Evolutionary conservation across 2,113 vertebrate species (phyloP).

Genomic region (Nothobranchius kuhntae): DNA sequence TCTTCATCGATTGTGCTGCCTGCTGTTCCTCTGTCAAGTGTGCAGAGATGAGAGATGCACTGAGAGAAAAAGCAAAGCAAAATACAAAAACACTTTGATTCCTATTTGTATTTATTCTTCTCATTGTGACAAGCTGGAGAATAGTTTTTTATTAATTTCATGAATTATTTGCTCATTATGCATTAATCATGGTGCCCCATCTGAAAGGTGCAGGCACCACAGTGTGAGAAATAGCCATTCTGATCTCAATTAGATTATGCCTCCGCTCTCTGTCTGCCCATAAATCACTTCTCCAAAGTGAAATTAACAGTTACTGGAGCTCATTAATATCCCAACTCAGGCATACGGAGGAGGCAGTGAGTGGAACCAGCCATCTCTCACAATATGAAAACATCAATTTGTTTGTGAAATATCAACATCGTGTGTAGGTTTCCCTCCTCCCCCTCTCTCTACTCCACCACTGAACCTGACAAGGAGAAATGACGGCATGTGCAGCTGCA

Average conservation of each 20-base stretch:
- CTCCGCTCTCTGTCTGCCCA: conserved; percentile 93
- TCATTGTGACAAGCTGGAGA: conserved; percentile 81
- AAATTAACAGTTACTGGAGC: conserved; percentile 99
- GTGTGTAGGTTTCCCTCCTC: neutral
- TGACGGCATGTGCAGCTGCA: neutral
- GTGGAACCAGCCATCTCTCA: conserved; percentile 38
- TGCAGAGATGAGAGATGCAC: conserved; percentile 13
- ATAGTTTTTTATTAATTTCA: conserved; percentile 95
- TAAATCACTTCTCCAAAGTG: conserved; percentile 99
- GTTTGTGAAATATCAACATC: conserved; percentile 38
- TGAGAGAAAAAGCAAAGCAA: neutral
- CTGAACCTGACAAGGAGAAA: conserved; percentile 12
- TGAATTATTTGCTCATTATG: conserved; percentile 97
- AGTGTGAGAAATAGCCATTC: conserved; percentile 92
- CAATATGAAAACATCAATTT: conserved; percentile 39
- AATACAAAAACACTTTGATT: conserved; percentile 56
- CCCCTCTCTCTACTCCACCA: neutral
- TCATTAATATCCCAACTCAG: conserved; percentile 97
- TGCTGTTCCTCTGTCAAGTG: conserved; percentile 20
- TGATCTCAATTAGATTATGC: conserved; percentile 99
- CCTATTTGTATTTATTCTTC: conserved; percentile 71
- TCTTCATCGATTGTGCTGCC: conserved; percentile 49
- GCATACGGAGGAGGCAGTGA: conserved; percentile 80
- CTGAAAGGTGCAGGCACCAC: conserved; percentile 68
- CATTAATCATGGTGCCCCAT: conserved; percentile 93